These are phyloP conservation scores for Anadara kagoshimensis DNA, from an alignment of 1,140 invertebrate species.

Conservation along the genomic window DNA sequence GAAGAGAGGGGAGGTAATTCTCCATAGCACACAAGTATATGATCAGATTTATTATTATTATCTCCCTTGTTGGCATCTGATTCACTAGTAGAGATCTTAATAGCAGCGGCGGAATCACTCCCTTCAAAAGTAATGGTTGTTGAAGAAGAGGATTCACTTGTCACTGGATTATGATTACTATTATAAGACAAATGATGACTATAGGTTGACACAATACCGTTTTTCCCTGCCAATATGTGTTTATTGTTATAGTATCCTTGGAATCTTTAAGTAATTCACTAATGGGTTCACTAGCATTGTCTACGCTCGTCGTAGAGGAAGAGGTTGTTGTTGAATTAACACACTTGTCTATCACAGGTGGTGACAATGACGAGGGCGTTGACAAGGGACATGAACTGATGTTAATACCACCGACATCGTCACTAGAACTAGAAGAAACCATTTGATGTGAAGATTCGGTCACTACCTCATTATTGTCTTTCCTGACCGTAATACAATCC, in stretches of 20 bases:
- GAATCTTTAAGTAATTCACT: conserved; percentile 10
- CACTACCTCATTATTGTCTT: conserved; percentile 7
- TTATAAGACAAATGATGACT: conserved; percentile 6
- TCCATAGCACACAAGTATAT: conserved; percentile 9
- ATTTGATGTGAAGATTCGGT: conserved; percentile 10
- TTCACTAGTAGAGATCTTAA: conserved; percentile 16
- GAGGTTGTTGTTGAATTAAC: conserved; percentile 1
- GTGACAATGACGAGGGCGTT: neutral
- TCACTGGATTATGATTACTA: conserved; percentile 9
- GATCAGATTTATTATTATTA: conserved; percentile 1
- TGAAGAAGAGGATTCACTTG: conserved; percentile 16
- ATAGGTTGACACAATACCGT: conserved; percentile 9
- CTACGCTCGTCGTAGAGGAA: neutral
- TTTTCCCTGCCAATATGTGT: conserved; percentile 25
- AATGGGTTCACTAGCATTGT: conserved; percentile 5
- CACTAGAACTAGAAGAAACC: conserved; percentile 5
- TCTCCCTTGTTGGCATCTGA: neutral
- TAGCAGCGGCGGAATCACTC: neutral
- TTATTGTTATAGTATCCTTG: conserved; percentile 1
- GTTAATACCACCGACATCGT: conserved; percentile 4
- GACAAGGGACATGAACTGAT: conserved; percentile 14
- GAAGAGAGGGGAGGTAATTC: neutral
- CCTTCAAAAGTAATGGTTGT: conserved; percentile 14
- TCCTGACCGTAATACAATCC: conserved; percentile 3
- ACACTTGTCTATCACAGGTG: conserved; percentile 12